Conservation (phyloP, 2,888 invertebrate species). For the Chrysomela aeneicollis region DNA sequence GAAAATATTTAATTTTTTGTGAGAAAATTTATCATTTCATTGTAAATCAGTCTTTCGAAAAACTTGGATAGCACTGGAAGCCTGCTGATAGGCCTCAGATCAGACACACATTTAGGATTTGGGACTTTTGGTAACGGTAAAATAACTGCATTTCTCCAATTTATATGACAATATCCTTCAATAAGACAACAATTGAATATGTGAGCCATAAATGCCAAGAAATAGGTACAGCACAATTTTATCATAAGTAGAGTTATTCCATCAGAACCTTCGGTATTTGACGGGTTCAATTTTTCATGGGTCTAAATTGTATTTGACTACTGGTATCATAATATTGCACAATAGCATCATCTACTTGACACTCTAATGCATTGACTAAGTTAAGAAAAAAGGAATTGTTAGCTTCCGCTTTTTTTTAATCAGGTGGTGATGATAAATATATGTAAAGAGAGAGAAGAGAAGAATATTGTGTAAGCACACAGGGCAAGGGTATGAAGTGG, state of each 20-base stretch:
- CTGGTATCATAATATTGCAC: too few species aligned
- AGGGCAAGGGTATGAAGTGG: too few species aligned
- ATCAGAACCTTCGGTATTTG: not conserved
- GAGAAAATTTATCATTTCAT: not conserved
- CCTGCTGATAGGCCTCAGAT: not conserved
- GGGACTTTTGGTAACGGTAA: constrained; percentile 1
- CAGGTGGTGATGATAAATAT: too few species aligned
- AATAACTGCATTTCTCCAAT: not conserved
- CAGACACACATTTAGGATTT: constrained; percentile 4
- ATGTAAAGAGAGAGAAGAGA: too few species aligned
- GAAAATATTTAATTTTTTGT: not conserved
- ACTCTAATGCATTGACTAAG: too few species aligned
- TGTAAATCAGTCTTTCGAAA: not conserved
- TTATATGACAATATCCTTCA: not conserved
- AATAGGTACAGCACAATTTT: constrained; percentile 1
- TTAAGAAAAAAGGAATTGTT: too few species aligned
- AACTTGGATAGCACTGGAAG: not conserved
- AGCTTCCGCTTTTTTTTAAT: too few species aligned
- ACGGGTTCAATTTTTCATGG: not conserved
- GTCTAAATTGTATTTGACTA: not conserved
- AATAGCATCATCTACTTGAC: too few species aligned
- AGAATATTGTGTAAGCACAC: too few species aligned
- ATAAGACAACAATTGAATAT: constrained; percentile 7
- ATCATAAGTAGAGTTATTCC: not conserved
- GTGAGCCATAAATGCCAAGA: constrained; percentile 1